Conservation (phyloP, 35 echinoderm and acorn worm genomes). For the Ptychodera flava region DNA sequence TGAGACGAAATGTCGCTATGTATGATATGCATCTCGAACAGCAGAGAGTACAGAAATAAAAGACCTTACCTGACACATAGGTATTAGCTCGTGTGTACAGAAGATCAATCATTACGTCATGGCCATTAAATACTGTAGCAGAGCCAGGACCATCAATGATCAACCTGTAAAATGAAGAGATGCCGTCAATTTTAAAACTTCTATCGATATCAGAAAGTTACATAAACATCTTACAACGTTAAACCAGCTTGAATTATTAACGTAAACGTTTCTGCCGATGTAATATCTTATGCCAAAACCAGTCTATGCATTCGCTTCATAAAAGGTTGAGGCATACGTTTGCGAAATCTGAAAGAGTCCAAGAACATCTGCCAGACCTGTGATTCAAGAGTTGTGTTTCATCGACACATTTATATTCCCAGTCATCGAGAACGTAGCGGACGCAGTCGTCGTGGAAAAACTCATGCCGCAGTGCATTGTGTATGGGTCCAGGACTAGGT, state of each 20-base stretch:
- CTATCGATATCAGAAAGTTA: too few relatives aligned
- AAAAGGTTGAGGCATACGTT: too few relatives aligned
- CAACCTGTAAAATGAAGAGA: neutral
- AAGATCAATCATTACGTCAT: conserved; percentile 21
- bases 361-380: neutral
- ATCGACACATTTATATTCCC: conserved; percentile 17
- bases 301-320: too few relatives aligned
- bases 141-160: conserved; percentile 40
- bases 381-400: conserved; percentile 25
- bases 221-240: too few relatives aligned
- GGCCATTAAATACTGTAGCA: conserved; percentile 37
- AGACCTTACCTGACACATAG: conserved; percentile 28
- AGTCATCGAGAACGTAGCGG: conserved; percentile 8
- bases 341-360: neutral
- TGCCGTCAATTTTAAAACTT: too few relatives aligned
- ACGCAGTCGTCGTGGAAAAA: conserved; percentile 11
- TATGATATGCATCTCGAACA: too few relatives aligned
- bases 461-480: conserved; percentile 1
- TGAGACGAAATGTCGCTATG: too few relatives aligned
- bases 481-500: conserved; percentile 21
- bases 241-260: too few relatives aligned
- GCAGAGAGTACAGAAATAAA: neutral
- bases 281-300: too few relatives aligned
- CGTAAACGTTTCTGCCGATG: too few relatives aligned
- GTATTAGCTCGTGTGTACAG: conserved; percentile 30